These are phyloP conservation scores for Pholis gunnellus DNA, from an alignment of 2,113 vertebrate species.

Conservation along the genomic window DNA sequence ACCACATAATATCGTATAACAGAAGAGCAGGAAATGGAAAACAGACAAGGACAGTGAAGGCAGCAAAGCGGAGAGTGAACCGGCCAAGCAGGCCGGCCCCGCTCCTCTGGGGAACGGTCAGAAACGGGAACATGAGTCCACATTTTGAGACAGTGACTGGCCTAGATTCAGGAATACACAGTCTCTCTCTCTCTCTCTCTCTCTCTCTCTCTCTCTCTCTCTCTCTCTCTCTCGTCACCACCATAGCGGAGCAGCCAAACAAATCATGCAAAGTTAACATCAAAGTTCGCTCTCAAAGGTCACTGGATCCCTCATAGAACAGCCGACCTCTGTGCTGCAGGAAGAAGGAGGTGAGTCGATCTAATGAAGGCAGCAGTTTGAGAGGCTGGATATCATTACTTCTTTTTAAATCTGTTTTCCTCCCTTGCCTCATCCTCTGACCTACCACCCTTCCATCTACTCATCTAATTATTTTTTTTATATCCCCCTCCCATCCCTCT, in stretches of 20 bases:
- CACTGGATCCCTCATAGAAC: conserved; percentile 63
- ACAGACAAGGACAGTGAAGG: conserved; percentile 40
- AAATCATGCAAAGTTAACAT: conserved; percentile 75
- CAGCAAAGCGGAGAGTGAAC: conserved; percentile 53
- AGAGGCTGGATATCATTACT: conserved; percentile 35
- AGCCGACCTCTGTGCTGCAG: conserved; percentile 58
- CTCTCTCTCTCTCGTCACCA: conserved; percentile 21
- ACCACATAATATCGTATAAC: neutral
- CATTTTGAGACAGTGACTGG: conserved; percentile 78
- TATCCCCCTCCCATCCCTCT: conserved; percentile 34
- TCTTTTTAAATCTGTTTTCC: conserved; percentile 28
- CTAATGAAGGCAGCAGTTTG: conserved; percentile 8
- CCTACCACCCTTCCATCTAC: conserved; percentile 40
- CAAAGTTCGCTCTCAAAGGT: conserved; percentile 75
- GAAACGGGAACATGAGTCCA: conserved; percentile 76
- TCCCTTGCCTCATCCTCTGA: conserved; percentile 28
- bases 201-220: conserved; percentile 13
- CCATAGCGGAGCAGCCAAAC: conserved; percentile 57
- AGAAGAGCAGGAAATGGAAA: neutral
- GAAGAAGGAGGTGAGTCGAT: conserved; percentile 32
- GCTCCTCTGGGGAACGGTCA: conserved; percentile 64
- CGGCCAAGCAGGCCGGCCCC: conserved; percentile 37
- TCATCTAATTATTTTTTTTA: conserved; percentile 67
- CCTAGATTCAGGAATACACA: conserved; percentile 74
- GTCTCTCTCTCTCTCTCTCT: conserved; percentile 28